Conservation (phyloP, 2,113 vertebrate species). For the Chamaea fasciata region DNA sequence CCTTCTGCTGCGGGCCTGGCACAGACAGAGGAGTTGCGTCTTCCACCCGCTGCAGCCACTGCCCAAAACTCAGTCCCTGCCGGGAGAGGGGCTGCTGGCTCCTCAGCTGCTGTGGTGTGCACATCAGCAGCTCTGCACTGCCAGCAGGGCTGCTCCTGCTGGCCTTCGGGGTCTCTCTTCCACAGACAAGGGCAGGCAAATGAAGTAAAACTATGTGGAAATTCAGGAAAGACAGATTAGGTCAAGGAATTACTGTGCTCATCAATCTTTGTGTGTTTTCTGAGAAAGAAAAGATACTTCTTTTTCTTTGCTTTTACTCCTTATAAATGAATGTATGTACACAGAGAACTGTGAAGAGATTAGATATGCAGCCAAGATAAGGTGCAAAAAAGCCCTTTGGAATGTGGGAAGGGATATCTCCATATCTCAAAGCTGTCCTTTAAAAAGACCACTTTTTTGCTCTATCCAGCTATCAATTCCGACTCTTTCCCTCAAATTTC, state of each 20-base stretch:
- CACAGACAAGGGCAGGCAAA: not conserved
- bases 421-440: not conserved
- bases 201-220: not conserved
- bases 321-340: not conserved
- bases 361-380: not conserved
- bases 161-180: not conserved
- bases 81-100: not conserved
- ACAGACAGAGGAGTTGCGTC: not conserved
- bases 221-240: not conserved
- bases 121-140: not conserved
- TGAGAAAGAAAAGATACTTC: not conserved
- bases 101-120: not conserved
- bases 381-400: not conserved
- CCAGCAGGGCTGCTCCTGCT: not conserved
- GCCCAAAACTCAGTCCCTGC: not conserved
- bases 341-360: not conserved
- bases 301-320: not conserved
- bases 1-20: not conserved
- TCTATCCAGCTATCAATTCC: not conserved
- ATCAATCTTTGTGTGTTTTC: not conserved
- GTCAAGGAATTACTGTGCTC: not conserved
- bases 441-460: not conserved
- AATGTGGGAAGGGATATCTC: not conserved
- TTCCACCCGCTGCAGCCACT: rapidly evolving
- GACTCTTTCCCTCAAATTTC: not conserved